phyloP scores from a whole-genome alignment of 2,797 vertebrate genomes.

The Epinephelus malabaricus region DNA sequence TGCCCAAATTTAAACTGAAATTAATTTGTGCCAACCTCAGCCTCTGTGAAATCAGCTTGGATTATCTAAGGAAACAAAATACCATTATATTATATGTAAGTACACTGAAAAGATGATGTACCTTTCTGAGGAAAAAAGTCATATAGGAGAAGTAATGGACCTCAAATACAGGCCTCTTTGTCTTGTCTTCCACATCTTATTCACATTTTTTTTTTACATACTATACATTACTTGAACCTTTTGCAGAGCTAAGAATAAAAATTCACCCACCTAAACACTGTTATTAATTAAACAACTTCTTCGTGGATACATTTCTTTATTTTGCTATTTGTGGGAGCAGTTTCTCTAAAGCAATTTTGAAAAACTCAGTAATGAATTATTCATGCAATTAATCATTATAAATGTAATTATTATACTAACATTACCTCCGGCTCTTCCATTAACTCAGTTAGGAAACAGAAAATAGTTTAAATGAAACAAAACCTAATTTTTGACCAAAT shows the following conservation, averaged over 20 bases:
- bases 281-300: slow-evolving; percentile 12
- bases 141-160: neutral
- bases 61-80: neutral
- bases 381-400: slow-evolving; percentile 63
- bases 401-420: slow-evolving; percentile 56
- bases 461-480: slow-evolving; percentile 22
- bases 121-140: neutral
- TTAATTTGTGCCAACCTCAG: too few relatives aligned
- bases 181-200: too few relatives aligned
- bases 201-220: neutral
- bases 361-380: slow-evolving; percentile 61
- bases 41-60: too few relatives aligned
- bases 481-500: slow-evolving; percentile 22
- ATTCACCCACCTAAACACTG: neutral
- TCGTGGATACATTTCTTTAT: slow-evolving; percentile 9
- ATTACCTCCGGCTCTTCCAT: slow-evolving; percentile 54
- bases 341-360: slow-evolving; percentile 44
- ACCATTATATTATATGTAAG: too few relatives aligned
- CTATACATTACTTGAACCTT: neutral
- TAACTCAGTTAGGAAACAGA: slow-evolving; percentile 35
- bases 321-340: slow-evolving; percentile 12
- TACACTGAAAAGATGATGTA: neutral
- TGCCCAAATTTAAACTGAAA: too few relatives aligned
- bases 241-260: neutral
- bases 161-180: neutral